Base-by-base conservation (phyloP, 1,140 invertebrate genomes). In the Philotrypesis tridentata region DNA sequence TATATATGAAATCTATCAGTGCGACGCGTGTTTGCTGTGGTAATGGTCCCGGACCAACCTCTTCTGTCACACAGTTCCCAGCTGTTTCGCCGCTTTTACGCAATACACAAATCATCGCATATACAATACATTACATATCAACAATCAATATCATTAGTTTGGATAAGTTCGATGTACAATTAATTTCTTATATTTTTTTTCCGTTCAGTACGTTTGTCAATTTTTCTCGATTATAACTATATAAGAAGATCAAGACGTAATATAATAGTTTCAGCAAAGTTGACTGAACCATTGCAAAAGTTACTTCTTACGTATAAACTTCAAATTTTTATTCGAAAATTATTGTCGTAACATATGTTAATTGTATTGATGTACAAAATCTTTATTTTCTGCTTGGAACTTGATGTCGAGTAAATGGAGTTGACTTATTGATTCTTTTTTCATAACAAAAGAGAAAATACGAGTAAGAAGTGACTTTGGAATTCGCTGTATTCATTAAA, bases 1-100 rank as follows among this genome's bases (percentile, higher is more conserved):
- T 88, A 83, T 88, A 89, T 84, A 89, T 85, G 86, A 89, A 88
- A 89, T 88, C 88, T 87, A 88, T 88, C 84, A 90, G 87, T 85
- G 87, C 87, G 88, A 89, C 88, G 82, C 87, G 86, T 87, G 88
- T 89, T 84, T 89, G 88, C 83, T 89, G 87, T 83, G 87, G 88
- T 87, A 89, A 86, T 76, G 85, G 86, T 90, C 88, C 88, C 86
- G 85, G 88, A 89, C 85, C 88, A 89, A 90, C 85, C 85, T 90
- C 89, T 89, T 88, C 87, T 86, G 87, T 87, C 87, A 37, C 4
- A 89, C 87, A 86, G 89, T 90, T 87, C 83, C 89, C 86, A 89
- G 86, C 88, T 90, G 89, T 85, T 86, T 86, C 89, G 88, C 85
- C 89, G 61, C 12, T 11, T 29, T 6, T 55, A 55, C 21, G 21